These are phyloP conservation scores for Drosophila recens DNA, from an alignment of 2,888 invertebrate species.

Conservation along the genomic window DNA sequence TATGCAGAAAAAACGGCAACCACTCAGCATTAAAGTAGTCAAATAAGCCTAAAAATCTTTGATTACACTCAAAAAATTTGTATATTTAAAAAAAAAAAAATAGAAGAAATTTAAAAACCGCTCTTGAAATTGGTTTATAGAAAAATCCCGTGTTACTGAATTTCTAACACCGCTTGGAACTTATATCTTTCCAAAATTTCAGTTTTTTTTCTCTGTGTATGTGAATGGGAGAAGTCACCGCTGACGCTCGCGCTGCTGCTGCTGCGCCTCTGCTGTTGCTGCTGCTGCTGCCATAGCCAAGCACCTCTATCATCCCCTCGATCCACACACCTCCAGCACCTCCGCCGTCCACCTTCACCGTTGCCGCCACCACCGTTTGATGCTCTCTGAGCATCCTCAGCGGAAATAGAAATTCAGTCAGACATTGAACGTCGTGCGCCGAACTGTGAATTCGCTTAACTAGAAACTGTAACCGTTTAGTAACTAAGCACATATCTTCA, in stretches of 20 bases:
- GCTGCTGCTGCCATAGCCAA: conserved; percentile 17
- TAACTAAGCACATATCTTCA: background rate
- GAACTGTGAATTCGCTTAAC: conserved; percentile 55
- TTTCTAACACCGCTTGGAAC: too few relatives aligned
- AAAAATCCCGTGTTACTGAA: too few relatives aligned
- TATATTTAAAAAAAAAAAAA: too few relatives aligned
- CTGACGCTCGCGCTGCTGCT: conserved; percentile 18
- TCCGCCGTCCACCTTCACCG: conserved; percentile 15
- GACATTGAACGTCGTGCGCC: conserved; percentile 66
- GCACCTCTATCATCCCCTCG: background rate
- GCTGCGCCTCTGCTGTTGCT: conserved; percentile 11
- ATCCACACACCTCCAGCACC: too few relatives aligned
- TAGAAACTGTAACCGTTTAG: background rate
- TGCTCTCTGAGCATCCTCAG: conserved; percentile 63
- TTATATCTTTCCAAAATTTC: too few relatives aligned
- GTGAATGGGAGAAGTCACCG: conserved; percentile 31
- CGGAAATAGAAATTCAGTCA: conserved; percentile 75
- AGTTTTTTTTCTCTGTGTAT: background rate
- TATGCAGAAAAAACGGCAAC: too few relatives aligned
- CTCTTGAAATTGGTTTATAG: too few relatives aligned
- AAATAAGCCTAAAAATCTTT: too few relatives aligned
- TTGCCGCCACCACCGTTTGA: conserved; percentile 26
- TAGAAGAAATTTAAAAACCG: too few relatives aligned
- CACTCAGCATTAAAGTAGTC: too few relatives aligned
- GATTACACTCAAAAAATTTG: too few relatives aligned